phyloP scores from a whole-genome alignment of 35 echinoderm and acorn worm species.

The Apostichopus japonicus region DNA sequence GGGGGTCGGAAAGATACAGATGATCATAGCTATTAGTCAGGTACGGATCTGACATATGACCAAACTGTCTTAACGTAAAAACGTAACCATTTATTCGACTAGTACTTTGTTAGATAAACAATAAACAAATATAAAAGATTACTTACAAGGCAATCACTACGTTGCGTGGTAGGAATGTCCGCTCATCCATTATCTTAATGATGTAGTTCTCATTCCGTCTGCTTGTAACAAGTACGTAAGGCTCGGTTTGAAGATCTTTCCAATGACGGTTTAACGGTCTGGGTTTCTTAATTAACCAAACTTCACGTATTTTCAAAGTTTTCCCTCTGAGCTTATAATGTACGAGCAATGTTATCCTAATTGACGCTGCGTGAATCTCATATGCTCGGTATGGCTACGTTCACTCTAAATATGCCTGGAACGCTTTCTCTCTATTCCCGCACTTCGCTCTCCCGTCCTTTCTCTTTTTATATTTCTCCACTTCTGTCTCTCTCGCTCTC shows the following conservation, averaged over 20 bases:
- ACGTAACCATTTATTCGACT: no score
- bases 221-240: no score
- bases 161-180: no score
- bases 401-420: not conserved
- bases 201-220: no score
- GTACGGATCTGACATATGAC: no score
- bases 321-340: not conserved
- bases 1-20: no score
- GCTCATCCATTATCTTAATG: no score
- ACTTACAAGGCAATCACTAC: no score
- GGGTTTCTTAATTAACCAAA: not conserved
- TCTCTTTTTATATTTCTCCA: not conserved
- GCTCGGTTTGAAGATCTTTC: not conserved
- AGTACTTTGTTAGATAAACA: no score
- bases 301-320: not conserved
- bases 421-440: not conserved
- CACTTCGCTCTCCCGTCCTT: not conserved
- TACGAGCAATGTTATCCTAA: not conserved
- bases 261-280: not conserved
- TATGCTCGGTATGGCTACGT: not conserved
- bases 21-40: no score
- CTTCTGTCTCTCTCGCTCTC: not conserved
- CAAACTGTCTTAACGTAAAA: no score
- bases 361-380: not conserved
- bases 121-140: no score